Evolutionary conservation across 2,888 invertebrate species (phyloP).

Genomic region (Pseudococcus jackbeardsleyi): DNA sequence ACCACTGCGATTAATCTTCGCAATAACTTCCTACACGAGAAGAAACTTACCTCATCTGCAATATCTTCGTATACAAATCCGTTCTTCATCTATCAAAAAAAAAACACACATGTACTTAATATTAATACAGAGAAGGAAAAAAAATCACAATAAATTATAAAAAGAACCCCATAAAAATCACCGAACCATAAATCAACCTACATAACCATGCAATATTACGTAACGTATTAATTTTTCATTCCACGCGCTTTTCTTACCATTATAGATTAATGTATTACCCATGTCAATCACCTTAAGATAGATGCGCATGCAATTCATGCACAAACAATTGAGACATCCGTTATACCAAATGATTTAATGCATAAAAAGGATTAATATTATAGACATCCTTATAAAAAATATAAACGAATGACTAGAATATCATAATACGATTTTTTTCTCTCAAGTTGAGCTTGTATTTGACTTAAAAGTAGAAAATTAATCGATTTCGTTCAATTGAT

Average conservation of each 20-base stretch:
- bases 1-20: not conserved
- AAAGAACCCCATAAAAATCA: conserved; percentile 29
- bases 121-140: not conserved
- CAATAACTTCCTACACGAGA: conserved; percentile 19
- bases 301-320: conserved; percentile 48
- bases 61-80: not conserved
- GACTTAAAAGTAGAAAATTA: not conserved
- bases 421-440: not conserved
- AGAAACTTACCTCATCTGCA: conserved; percentile 5
- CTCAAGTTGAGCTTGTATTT: not conserved
- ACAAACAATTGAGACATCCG: conserved; percentile 5
- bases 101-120: not conserved
- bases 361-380: conserved; percentile 19
- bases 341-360: conserved; percentile 40
- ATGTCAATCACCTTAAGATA: conserved; percentile 31
- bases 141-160: conserved; percentile 30
- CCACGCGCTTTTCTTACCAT: conserved; percentile 26
- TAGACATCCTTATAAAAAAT: conserved; percentile 16
- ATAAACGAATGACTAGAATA: not conserved
- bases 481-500: conserved; percentile 48
- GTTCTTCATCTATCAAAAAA: conserved; percentile 39
- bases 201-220: conserved; percentile 42
- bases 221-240: conserved; percentile 36
- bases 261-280: conserved; percentile 13
- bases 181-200: conserved; percentile 44